phyloP scores from a whole-genome alignment of 2,797 vertebrate genomes.

The Myotis myotis region DNA sequence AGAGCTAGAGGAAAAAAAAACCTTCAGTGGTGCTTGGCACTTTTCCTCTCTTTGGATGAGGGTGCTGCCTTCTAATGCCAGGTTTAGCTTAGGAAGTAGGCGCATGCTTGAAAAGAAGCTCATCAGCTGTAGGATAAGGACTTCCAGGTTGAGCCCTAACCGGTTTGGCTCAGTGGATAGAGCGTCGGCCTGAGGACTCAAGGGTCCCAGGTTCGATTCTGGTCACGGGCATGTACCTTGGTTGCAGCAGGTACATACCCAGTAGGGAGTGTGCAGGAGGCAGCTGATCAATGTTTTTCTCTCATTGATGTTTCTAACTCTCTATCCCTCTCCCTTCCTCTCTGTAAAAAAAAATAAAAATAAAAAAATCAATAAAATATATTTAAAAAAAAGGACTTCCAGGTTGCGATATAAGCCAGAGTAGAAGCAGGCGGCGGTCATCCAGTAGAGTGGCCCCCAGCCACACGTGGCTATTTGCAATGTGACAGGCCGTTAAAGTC shows the following conservation, averaged over 20 bases:
- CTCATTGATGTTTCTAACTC: too few species aligned
- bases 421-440: neutral
- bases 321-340: too few species aligned
- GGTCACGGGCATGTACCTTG: too few species aligned
- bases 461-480: neutral
- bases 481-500: too few species aligned
- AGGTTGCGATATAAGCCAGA: neutral
- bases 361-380: too few species aligned
- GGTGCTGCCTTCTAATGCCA: neutral
- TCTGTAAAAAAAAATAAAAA: too few species aligned
- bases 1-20: neutral
- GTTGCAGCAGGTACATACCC: too few species aligned
- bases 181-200: too few species aligned
- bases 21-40: neutral
- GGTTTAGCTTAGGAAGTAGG: neutral
- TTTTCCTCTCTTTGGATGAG: neutral
- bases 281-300: too few species aligned
- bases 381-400: neutral
- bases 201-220: too few species aligned
- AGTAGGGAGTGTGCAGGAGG: too few species aligned
- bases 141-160: neutral
- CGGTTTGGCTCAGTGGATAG: too few species aligned
- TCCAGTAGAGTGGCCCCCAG: rapidly evolving
- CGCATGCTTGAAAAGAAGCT: neutral
- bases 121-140: neutral